Evolutionary conservation across 2,888 invertebrate species (phyloP).

Genomic region (Lasius platythorax): DNA sequence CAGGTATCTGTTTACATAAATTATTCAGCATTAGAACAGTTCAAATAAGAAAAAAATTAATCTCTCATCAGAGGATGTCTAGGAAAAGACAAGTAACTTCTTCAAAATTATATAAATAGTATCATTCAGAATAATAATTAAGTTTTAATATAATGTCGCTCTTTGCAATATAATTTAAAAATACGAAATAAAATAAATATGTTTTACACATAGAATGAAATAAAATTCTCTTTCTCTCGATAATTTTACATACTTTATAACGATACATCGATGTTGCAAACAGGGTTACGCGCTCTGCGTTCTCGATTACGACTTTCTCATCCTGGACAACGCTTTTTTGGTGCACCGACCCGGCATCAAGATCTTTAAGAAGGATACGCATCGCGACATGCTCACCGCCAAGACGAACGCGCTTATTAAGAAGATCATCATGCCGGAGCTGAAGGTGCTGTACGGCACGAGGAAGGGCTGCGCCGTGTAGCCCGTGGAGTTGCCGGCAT

Average conservation of each 20-base stretch:
- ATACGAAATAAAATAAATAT: not conserved
- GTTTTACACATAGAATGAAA: not conserved
- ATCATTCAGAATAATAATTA: not conserved
- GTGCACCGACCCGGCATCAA: constrained; percentile 97
- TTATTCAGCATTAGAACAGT: not conserved
- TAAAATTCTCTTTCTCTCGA: not conserved
- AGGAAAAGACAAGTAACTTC: not conserved
- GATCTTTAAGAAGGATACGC: constrained; percentile 92
- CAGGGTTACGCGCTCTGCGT: constrained; percentile 97
- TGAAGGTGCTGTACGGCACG: constrained; percentile 94
- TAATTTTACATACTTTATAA: not conserved
- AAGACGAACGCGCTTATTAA: constrained; percentile 93
- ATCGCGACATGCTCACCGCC: constrained; percentile 91
- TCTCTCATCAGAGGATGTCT: not conserved
- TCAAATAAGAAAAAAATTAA: not conserved
- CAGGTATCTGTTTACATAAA: constrained; percentile 88
- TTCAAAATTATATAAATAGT: not conserved
- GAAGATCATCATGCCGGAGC: constrained; percentile 93
- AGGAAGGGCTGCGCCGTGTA: constrained; percentile 93
- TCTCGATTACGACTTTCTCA: constrained; percentile 96
- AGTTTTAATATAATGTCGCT: not conserved
- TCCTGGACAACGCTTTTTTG: constrained; percentile 96
- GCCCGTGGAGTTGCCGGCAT: constrained; percentile 79
- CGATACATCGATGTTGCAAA: not conserved
- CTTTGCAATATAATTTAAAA: not conserved